phyloP scores from a whole-genome alignment of 2,113 vertebrate species.

The Cephalopholis sonnerati region DNA sequence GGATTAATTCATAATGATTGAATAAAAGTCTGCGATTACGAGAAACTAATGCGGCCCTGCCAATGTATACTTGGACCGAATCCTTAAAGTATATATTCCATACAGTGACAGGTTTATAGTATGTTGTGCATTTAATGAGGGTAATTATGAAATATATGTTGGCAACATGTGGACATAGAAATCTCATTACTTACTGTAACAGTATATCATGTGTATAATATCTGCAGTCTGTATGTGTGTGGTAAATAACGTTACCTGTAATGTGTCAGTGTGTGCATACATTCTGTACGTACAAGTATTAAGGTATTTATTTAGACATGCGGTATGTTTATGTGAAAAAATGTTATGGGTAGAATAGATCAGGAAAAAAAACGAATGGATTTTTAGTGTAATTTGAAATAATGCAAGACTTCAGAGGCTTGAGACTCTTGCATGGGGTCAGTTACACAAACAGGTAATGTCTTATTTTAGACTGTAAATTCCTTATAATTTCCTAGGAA shows the following conservation, averaged over 20 bases:
- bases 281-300: not conserved
- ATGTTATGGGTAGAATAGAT: not conserved
- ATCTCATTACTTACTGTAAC: conserved; percentile 7
- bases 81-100: conserved; percentile 64
- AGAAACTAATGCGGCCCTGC: conserved; percentile 53
- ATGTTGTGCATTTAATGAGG: conserved; percentile 54
- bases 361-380: not conserved
- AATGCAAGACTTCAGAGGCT: not conserved
- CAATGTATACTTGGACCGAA: conserved; percentile 61
- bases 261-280: not conserved
- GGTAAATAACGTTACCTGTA: not conserved
- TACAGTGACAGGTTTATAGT: conserved; percentile 69
- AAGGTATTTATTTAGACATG: not conserved
- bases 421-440: not conserved
- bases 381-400: not conserved
- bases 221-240: not conserved
- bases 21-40: conserved; percentile 41
- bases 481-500: not conserved
- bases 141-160: conserved; percentile 35
- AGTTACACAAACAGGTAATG: not conserved
- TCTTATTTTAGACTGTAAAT: not conserved
- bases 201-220: not conserved
- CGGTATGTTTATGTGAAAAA: not conserved
- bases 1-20: conserved; percentile 63
- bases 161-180: conserved; percentile 34